These are phyloP conservation scores for Drosophila diplacantha DNA, from an alignment of 2,888 invertebrate genomes.

Conservation along the genomic window DNA sequence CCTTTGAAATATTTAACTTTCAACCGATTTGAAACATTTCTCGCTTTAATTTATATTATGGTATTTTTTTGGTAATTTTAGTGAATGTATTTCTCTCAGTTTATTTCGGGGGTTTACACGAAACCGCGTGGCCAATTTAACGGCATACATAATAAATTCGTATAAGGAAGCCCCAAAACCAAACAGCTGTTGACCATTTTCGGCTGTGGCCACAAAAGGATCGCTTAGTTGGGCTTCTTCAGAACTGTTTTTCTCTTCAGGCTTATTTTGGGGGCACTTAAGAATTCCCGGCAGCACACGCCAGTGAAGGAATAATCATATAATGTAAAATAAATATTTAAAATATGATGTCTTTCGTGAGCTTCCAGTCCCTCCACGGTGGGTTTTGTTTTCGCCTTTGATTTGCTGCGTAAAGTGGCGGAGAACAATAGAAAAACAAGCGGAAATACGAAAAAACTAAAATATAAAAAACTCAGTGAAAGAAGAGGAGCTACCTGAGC, in stretches of 20 bases:
- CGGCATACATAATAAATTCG: conserved; percentile 41
- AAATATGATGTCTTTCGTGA: conserved; percentile 22
- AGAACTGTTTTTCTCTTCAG: neutral
- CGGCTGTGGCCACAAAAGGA: conserved; percentile 59
- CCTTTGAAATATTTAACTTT: neutral
- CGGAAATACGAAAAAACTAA: conserved; percentile 58
- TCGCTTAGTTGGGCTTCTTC: conserved; percentile 24
- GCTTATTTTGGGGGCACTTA: conserved; percentile 55
- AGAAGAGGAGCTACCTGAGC: conserved; percentile 36
- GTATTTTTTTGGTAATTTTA: too few species aligned
- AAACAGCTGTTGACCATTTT: conserved; percentile 68
- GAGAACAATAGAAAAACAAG: conserved; percentile 65
- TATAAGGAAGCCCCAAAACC: conserved; percentile 27
- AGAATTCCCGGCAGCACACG: conserved; percentile 59
- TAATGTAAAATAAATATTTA: conserved; percentile 31
- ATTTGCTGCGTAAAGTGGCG: conserved; percentile 70
- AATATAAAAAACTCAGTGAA: conserved; percentile 37
- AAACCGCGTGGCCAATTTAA: conserved; percentile 42
- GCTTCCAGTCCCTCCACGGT: conserved; percentile 12
- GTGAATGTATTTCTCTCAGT: neutral
- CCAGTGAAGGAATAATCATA: conserved; percentile 28
- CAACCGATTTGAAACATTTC: neutral
- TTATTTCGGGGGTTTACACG: neutral
- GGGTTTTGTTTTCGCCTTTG: conserved; percentile 31
- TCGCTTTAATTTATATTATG: too few species aligned